Conservation (phyloP, 1,140 invertebrate genomes). For the Saxidomus purpurata region DNA sequence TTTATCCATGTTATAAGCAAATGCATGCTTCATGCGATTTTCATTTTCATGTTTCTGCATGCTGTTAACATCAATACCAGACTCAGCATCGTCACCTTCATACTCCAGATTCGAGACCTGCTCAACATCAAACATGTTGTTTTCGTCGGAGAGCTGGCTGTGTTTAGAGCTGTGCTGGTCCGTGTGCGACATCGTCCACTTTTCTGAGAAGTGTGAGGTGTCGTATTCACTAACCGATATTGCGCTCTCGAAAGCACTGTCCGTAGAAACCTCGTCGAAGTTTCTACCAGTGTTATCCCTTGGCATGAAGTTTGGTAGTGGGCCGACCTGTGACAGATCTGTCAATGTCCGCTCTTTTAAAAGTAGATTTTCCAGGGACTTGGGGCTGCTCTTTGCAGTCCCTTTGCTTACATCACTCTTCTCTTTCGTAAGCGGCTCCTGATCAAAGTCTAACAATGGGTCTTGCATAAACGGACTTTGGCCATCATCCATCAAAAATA, state of each 20-base stretch:
- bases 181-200: constrained; percentile 14
- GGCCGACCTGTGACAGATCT: constrained; percentile 51
- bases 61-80: constrained; percentile 19
- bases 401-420: constrained; percentile 1
- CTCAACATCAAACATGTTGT: constrained; percentile 62
- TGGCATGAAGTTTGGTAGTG: constrained; percentile 38
- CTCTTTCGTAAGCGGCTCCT: not conserved
- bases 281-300: constrained; percentile 31
- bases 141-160: constrained; percentile 56
- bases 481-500: not conserved
- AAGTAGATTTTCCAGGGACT: not conserved
- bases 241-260: constrained; percentile 53
- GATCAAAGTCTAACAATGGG: constrained; percentile 20
- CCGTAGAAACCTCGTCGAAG: constrained; percentile 34
- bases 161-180: constrained; percentile 28
- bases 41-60: not conserved
- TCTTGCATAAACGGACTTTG: constrained; percentile 41
- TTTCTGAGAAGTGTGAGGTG: constrained; percentile 52
- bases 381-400: not conserved
- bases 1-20: not conserved
- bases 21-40: constrained; percentile 9
- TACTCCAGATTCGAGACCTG: constrained; percentile 46
- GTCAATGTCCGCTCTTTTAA: constrained; percentile 50
- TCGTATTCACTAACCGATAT: constrained; percentile 45
- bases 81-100: constrained; percentile 34